Conservation (phyloP, 2,797 vertebrate genomes). For the Loris lydekkerianus region DNA sequence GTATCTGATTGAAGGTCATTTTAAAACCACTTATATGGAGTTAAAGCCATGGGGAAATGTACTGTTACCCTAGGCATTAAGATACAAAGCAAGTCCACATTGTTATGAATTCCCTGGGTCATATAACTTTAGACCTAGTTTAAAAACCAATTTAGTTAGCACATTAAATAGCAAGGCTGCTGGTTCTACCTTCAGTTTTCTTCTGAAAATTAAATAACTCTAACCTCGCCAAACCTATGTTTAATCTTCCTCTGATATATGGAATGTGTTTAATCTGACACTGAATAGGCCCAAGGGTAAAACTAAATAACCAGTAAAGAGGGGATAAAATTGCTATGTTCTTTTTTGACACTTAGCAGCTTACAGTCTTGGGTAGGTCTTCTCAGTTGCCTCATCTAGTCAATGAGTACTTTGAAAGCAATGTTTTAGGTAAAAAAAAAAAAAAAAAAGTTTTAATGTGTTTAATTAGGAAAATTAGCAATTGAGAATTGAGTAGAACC, state of each 20-base stretch:
- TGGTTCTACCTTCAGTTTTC: neutral
- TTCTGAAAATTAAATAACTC: constrained; percentile 41
- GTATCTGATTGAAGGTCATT: constrained; percentile 25
- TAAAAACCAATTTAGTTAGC: constrained; percentile 30
- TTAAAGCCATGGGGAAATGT: neutral
- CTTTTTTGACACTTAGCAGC: neutral
- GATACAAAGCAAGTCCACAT: constrained; percentile 34
- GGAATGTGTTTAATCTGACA: neutral
- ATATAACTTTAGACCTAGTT: neutral
- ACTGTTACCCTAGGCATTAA: neutral
- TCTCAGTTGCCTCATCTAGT: neutral
- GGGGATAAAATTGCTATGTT: neutral
- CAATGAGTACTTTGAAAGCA: neutral
- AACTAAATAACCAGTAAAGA: constrained; percentile 32
- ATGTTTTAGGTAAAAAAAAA: neutral
- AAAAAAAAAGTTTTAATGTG: neutral
- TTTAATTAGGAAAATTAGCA: constrained; percentile 18
- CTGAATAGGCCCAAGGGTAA: neutral
- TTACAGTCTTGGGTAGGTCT: neutral
- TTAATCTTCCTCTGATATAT: neutral
- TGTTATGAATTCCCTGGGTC: constrained; percentile 40
- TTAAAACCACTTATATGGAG: neutral
- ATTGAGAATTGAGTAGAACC: neutral
- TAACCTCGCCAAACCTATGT: neutral
- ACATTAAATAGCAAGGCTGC: neutral